phyloP scores from a whole-genome alignment of 1,140 invertebrate species.

The Drepana arcuata region DNA sequence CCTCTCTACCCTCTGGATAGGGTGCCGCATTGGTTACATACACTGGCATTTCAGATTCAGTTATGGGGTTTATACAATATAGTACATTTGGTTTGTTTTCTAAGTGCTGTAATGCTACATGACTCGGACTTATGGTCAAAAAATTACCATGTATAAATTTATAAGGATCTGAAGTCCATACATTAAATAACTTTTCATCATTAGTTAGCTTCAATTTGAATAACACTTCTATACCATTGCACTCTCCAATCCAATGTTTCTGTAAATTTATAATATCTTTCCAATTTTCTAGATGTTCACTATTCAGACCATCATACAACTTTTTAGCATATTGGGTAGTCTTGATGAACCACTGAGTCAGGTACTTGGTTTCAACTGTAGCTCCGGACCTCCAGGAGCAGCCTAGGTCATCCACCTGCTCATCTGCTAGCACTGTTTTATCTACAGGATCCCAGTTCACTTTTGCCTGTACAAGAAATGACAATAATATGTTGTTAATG shows the following conservation, averaged over 20 bases:
- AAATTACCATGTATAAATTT: constrained; percentile 80
- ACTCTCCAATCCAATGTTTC: constrained; percentile 96
- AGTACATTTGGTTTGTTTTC: constrained; percentile 14
- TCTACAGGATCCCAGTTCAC: constrained; percentile 99
- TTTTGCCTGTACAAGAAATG: constrained; percentile 74
- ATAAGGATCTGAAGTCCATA: constrained; percentile 88
- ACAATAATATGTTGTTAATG: too few relatives aligned
- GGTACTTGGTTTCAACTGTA: constrained; percentile 89
- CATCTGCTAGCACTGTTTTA: constrained; percentile 96
- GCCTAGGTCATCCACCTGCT: constrained; percentile 95
- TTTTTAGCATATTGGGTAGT: constrained; percentile 92
- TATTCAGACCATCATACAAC: constrained; percentile 81
- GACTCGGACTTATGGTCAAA: constrained; percentile 72
- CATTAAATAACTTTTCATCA: constrained; percentile 50
- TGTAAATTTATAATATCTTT: constrained; percentile 92
- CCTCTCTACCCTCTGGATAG: constrained; percentile 76
- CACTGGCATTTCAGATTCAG: constrained; percentile 77
- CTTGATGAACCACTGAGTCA: constrained; percentile 97
- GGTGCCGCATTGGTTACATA: constrained; percentile 77
- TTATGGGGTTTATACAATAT: constrained; percentile 83
- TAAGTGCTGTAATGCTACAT: constrained; percentile 60
- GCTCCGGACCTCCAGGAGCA: constrained; percentile 97
- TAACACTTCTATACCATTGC: constrained; percentile 84
- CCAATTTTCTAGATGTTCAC: constrained; percentile 81
- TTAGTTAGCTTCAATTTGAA: constrained; percentile 75